Evolutionary conservation across 2,888 invertebrate species (phyloP), one percentile per base, ranked within the genome.

Genomic region (Perizoma flavofasciatum): DNA sequence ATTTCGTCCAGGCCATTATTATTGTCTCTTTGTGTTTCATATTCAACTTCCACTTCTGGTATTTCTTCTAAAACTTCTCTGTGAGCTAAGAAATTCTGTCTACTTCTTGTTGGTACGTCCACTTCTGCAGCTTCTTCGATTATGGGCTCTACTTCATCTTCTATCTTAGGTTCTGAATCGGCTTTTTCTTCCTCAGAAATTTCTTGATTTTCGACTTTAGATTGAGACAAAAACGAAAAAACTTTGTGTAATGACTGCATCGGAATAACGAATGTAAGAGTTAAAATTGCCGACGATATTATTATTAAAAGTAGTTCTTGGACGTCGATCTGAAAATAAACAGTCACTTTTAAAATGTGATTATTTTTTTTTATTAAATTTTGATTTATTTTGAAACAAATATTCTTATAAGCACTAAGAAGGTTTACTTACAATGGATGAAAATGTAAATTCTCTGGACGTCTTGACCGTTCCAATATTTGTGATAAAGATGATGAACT

Each of bases 401-500:
- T 4, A 39, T 39, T 39, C 10, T n/a, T 41, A 41, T 41, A 41
- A n/a, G 10, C 5, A 41, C n/a, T n/a, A n/a, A 5, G 9, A 22
- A 22, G 1, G 22, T 37, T 39, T 59, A 55, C 93, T 89, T 87
- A 95, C 95, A 82, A 93, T 77, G 75, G 93, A 91, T 46, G 88
- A 77, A 34, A 94, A 55, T 43, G 93, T 92, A 78, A 95, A 95
- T 79, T 94, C 93, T 10, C 87, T 88, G 0, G 94, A 86, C 47
- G 94, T 93, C 73, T 93, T 93, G 0, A 93, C 90, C n/a, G 92
- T 93, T 48, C 94, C 95, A 32, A 94, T 93, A 51, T 93, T 94
- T 65, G 95, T 94, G 61, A 95, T 93, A 70, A 94, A 95, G 48
- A 95, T 93, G 22, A 94, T 86, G 73, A 95, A 95, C 77, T 94